These are phyloP conservation scores for Mythimna lalbum DNA, from an alignment of 2,888 invertebrate genomes.

Conservation along the genomic window DNA sequence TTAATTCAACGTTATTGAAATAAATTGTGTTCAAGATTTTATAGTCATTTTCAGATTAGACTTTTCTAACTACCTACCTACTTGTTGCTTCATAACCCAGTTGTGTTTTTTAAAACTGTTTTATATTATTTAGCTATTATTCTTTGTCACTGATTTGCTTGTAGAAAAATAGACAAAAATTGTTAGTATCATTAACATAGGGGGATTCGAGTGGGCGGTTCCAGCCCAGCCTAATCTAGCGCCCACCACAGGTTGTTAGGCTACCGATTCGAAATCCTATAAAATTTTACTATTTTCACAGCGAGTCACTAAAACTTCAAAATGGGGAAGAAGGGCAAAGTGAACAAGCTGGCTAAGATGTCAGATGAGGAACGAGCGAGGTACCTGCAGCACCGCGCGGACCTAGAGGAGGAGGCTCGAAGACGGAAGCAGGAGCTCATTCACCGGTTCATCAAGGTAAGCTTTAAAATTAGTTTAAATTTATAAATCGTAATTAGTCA, in stretches of 20 bases:
- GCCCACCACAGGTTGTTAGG: too few species aligned
- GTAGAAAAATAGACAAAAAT: too few species aligned
- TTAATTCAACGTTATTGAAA: not conserved
- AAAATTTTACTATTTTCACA: not conserved
- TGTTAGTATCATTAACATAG: too few species aligned
- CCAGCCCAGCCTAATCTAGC: too few species aligned
- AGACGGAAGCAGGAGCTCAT: constrained; percentile 95
- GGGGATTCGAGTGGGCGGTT: too few species aligned
- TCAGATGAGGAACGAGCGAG: constrained; percentile 95
- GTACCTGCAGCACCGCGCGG: constrained; percentile 95
- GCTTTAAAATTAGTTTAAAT: not conserved
- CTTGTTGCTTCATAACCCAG: not conserved
- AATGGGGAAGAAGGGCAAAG: constrained; percentile 93
- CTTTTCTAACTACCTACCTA: not conserved
- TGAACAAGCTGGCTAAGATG: constrained; percentile 95
- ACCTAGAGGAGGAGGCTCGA: constrained; percentile 95
- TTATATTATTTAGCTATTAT: too few species aligned
- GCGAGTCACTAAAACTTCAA: constrained; percentile 71
- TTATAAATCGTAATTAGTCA: not conserved
- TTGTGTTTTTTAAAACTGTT: not conserved
- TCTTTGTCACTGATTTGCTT: too few species aligned
- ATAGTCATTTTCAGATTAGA: not conserved
- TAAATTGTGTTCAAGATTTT: not conserved
- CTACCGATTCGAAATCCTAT: too few species aligned
- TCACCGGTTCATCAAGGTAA: constrained; percentile 95